Evolutionary conservation across 2,113 vertebrate genomes (phyloP), one percentile per base, ranked within the genome.

Genomic region (Toxostoma redivivum): DNA sequence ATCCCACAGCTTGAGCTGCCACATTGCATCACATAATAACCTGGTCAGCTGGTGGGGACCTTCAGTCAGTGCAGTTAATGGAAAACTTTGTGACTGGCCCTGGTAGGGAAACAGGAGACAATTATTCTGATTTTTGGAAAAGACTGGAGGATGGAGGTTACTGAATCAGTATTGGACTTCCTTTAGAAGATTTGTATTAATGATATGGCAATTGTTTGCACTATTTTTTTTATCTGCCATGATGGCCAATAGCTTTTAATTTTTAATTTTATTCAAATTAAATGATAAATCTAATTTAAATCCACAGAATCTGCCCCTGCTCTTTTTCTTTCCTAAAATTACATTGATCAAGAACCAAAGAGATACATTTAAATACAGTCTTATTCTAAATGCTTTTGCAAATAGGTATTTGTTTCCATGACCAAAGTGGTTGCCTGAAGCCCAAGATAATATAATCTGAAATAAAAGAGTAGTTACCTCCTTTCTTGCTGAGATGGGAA

Each of bases 401-500:
- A 94, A 77, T 67, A 74, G 16, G 9, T 88, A 15, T 81, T 88
- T 86, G 61, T 81, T 95, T 91, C 48, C n/a, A 17, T 87, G 40
- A 48, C 21, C 42, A 54, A 54, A 79, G 56, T 45, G 15, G 57
- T 88, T 92, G 69, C 79, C 79, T 88, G 84, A 96, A 92, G 73
- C 73, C 48, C 51, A 85, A 86, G 67, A 25, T 91, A 88, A 92
- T 64, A 81, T 85, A 66, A 74, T 58, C 83, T 81, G 40, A 92
- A 95, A 89, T 65, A 31, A 94, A 94, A 70, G 28, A 60, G 22
- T 81, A 94, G 81, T 80, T 94, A 87, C 67, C 57, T 76, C 25
- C 25, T 64, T 81, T 94, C 81, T 95, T 85, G 58, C 86, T 78
- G 65, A 91, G 73, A 83, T 79, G 71, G 84, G 65, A 93, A 81